phyloP scores from a whole-genome alignment of 2,888 invertebrate species.

The Ischnura elegans region DNA sequence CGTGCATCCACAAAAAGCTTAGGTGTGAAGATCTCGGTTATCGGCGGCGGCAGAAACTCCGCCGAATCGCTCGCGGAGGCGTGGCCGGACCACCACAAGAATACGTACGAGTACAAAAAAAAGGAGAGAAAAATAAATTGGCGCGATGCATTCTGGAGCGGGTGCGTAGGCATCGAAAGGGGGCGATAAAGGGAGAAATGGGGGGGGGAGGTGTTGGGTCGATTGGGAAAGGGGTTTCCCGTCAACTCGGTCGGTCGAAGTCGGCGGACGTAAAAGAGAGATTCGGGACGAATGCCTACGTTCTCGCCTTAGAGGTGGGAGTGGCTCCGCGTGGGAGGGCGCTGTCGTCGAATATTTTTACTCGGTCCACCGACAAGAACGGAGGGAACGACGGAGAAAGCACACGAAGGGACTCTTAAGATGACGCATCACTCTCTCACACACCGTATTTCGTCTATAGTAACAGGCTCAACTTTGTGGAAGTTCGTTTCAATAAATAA shows the following conservation, averaged over 20 bases:
- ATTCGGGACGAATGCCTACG: not conserved
- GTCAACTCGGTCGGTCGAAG: too few relatives aligned
- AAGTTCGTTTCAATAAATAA: too few relatives aligned
- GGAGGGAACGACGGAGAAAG: too few relatives aligned
- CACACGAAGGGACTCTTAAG: too few relatives aligned
- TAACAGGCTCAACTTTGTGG: too few relatives aligned
- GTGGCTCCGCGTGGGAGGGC: too few relatives aligned
- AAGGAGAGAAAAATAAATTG: not conserved
- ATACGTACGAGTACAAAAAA: not conserved
- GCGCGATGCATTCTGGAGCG: not conserved
- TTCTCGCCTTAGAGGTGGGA: not conserved
- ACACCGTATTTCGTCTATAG: too few relatives aligned
- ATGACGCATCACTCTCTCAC: too few relatives aligned
- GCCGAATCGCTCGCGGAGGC: not conserved
- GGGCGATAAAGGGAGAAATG: too few relatives aligned
- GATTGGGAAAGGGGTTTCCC: not conserved
- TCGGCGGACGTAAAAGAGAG: not conserved
- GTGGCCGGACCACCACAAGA: not conserved
- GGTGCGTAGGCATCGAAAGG: not conserved
- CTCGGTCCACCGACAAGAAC: too few relatives aligned
- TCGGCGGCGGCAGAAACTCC: not conserved
- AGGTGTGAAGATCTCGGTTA: not conserved
- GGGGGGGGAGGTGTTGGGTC: not conserved
- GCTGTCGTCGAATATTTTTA: too few relatives aligned
- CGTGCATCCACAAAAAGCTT: too few relatives aligned